Evolutionary conservation across 1,140 invertebrate genomes (phyloP).

Genomic region (Camponotus floridanus): DNA sequence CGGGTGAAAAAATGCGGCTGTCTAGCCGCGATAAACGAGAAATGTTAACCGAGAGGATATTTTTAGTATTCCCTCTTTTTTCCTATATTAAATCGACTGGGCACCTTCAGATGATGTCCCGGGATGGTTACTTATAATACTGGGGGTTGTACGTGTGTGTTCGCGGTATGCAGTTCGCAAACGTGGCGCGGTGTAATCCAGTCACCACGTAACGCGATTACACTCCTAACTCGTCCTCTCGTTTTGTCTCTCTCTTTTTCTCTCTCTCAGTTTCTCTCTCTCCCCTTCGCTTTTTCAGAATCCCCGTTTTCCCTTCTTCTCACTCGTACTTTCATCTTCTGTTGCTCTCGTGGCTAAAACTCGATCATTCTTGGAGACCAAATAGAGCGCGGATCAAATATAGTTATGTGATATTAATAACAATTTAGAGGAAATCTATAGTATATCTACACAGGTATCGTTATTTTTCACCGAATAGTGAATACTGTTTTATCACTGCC

Average conservation of each 20-base stretch:
- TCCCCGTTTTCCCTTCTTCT: slow-evolving; percentile 7
- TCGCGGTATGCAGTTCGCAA: slow-evolving; percentile 69
- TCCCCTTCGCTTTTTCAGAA: slow-evolving; percentile 26
- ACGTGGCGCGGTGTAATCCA: slow-evolving; percentile 77
- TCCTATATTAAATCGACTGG: slow-evolving; percentile 36
- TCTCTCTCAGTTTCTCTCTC: slow-evolving; percentile 2
- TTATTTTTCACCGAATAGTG: slow-evolving; percentile 29
- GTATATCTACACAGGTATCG: not conserved
- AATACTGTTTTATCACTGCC: slow-evolving; percentile 8
- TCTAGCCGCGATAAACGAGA: slow-evolving; percentile 2
- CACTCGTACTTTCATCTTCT: slow-evolving; percentile 12
- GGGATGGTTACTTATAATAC: slow-evolving; percentile 50
- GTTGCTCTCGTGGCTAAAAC: slow-evolving; percentile 36
- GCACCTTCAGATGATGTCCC: slow-evolving; percentile 42
- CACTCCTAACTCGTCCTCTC: slow-evolving; percentile 70
- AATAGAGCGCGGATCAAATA: slow-evolving; percentile 17
- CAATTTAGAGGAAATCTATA: slow-evolving; percentile 22
- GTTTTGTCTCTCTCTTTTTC: slow-evolving; percentile 59
- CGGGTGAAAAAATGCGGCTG: not conserved
- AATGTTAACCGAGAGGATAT: slow-evolving; percentile 28
- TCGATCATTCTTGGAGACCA: slow-evolving; percentile 59
- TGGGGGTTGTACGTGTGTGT: slow-evolving; percentile 53
- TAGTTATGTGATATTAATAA: slow-evolving; percentile 49
- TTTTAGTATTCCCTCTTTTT: slow-evolving; percentile 32
- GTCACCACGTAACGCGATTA: slow-evolving; percentile 79